Evolutionary conservation across 2,888 invertebrate species (phyloP), one percentile per base, ranked within the genome.

Genomic region (Cheiracanthium punctorium): DNA sequence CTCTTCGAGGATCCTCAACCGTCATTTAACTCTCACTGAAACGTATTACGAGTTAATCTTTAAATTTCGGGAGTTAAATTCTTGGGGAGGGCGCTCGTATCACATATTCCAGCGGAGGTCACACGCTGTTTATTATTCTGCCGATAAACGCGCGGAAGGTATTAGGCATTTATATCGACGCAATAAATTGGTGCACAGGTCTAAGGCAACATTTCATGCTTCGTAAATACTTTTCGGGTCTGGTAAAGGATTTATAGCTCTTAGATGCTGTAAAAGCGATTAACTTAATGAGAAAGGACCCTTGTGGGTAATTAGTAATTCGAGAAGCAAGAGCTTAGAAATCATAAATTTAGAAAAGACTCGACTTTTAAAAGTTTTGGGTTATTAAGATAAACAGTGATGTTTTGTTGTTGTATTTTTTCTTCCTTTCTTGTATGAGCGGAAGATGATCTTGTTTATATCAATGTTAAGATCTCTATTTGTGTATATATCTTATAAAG

Each of bases 221-320:
- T 58, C 58, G 24, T 58, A 58, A 58, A 58, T 58, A 24, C 58
- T 58, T 24, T 24, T 58, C 58, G 58, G 8, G 24, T 58, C 24
- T 17, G 20, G 58, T 58, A 24, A 24, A 32, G 65, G 37, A 64
- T 75, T 65, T 65, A 75, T 75, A 28, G 64, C 52, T 75, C 52
- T 77, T 58, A 58, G 58, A 58, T 58, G 58, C 24, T 58, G 58
- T 24, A 58, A 58, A 58, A 58, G 58, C 24, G 58, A 58, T 58
- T 58, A 58, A 58, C 58, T 58, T 77, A 71, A 70, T 71, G 79
- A 32, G 71, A 58, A 64, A 80, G 32, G 79, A 37, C 52, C 79
- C 71, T 71, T n/a, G 79, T 80, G 79, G 33, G 64, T 71, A 80
- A 80, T 80, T 80, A 80, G 71, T 70, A 80, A 58, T 80, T 71